A percentile compares a stretch with the other conserved stretches of the same genome.
Conservation (phyloP, 2,113 vertebrate species). For the Phaetusa simplex region DNA sequence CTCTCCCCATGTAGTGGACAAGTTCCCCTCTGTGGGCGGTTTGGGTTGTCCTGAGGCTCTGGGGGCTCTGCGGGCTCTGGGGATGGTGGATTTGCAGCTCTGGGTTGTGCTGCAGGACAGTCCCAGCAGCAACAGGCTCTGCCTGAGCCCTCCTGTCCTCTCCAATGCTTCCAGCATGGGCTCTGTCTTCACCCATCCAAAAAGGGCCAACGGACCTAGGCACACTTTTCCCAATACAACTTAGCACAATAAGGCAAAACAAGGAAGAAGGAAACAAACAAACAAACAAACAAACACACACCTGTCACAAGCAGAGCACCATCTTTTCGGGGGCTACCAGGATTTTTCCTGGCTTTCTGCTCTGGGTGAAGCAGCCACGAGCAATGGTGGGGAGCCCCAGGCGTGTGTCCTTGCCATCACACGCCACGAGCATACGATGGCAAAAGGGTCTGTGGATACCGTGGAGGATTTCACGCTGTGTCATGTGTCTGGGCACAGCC, state of each 20-base stretch:
- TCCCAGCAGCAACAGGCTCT: fast-evolving
- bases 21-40: fast-evolving
- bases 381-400: background rate
- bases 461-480: fast-evolving
- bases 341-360: background rate
- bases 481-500: background rate
- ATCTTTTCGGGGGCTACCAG: fast-evolving
- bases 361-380: fast-evolving
- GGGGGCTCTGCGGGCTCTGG: background rate
- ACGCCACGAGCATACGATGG: fast-evolving
- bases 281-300: too few species aligned
- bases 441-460: background rate
- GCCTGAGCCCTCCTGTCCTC: background rate
- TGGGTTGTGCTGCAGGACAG: fast-evolving
- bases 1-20: fast-evolving
- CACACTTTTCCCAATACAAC: background rate
- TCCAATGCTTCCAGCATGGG: fast-evolving
- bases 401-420: fast-evolving
- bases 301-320: background rate
- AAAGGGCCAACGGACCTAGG: background rate
- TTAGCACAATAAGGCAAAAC: background rate
- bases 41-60: background rate
- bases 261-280: background rate
- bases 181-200: background rate
- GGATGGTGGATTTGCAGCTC: background rate